Evolutionary conservation across 53 echinoderm and acorn worm genomes (phyloP).

Genomic region (Echinometra lucunter): DNA sequence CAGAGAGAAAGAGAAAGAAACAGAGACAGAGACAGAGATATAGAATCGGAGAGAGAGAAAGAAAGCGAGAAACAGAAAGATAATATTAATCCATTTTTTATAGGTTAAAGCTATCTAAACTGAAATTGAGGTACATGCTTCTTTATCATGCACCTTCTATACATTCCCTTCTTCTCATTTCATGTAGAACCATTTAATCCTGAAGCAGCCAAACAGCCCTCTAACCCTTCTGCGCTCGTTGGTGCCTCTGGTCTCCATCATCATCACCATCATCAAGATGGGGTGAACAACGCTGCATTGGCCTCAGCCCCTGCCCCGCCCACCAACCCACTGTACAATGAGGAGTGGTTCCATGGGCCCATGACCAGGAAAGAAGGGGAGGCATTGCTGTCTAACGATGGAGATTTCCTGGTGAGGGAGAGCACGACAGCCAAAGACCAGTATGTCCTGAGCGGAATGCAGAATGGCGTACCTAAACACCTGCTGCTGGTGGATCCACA

Average conservation of each 20-base stretch:
- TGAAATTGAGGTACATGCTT: not conserved
- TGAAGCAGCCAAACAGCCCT: slow-evolving; percentile 71
- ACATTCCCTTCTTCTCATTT: not conserved
- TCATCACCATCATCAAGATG: slow-evolving; percentile 1
- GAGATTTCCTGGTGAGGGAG: slow-evolving; percentile 97
- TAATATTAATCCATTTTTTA: not conserved
- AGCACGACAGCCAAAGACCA: slow-evolving; percentile 97
- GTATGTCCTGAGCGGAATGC: slow-evolving; percentile 99
- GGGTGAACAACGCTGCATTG: not conserved
- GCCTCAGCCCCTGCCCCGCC: slow-evolving; percentile 45
- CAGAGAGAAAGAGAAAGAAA: not conserved
- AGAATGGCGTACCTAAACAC: slow-evolving; percentile 93
- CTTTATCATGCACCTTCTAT: not conserved
- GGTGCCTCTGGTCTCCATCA: slow-evolving; percentile 23
- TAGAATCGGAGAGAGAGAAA: not conserved
- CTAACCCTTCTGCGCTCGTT: slow-evolving; percentile 49
- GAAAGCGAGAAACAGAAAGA: not conserved
- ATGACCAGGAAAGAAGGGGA: slow-evolving; percentile 95
- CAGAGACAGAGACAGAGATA: not conserved
- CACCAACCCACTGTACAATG: slow-evolving; percentile 76
- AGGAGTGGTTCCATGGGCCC: slow-evolving; percentile 98
- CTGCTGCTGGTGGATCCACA: slow-evolving; percentile 94
- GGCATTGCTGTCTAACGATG: slow-evolving; percentile 89
- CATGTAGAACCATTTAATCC: slow-evolving; percentile 96
- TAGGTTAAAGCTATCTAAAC: not conserved